phyloP scores from a whole-genome alignment of 2,113 vertebrate genomes.

The Tringa solitaria region DNA sequence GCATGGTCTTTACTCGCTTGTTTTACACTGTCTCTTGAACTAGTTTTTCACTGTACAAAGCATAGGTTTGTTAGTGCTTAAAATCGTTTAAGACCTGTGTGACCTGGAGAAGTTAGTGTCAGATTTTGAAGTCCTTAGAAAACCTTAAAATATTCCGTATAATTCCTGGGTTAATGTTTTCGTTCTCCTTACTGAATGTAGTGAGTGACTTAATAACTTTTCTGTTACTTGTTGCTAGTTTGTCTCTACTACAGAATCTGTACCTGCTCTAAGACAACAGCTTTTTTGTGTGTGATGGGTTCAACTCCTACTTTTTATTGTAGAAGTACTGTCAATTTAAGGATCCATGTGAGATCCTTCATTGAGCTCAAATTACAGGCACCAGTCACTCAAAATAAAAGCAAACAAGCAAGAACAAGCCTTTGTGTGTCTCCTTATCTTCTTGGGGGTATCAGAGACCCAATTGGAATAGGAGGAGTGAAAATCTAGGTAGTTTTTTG shows the following conservation, averaged over 20 bases:
- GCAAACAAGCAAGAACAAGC: background rate
- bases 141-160: background rate
- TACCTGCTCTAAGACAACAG: background rate
- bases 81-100: background rate
- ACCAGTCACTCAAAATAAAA: background rate
- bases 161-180: background rate
- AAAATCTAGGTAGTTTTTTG: background rate
- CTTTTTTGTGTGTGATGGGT: background rate
- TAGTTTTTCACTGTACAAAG: background rate
- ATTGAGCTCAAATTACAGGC: background rate
- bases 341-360: background rate
- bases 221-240: background rate
- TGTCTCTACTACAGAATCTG: background rate
- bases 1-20: background rate
- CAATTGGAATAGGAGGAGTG: background rate
- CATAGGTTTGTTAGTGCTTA: background rate
- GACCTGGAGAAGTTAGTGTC: background rate
- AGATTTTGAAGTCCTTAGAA: background rate
- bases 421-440: background rate
- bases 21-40: background rate
- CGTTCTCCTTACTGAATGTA: background rate
- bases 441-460: background rate
- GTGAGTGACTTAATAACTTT: background rate
- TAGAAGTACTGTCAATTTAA: background rate
- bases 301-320: background rate